Percentiles rank a stretch among this genome's conserved stretches.
These are phyloP conservation scores for Oxygymnocypris stewartii DNA, from an alignment of 2,113 vertebrate species.

Conservation along the genomic window DNA sequence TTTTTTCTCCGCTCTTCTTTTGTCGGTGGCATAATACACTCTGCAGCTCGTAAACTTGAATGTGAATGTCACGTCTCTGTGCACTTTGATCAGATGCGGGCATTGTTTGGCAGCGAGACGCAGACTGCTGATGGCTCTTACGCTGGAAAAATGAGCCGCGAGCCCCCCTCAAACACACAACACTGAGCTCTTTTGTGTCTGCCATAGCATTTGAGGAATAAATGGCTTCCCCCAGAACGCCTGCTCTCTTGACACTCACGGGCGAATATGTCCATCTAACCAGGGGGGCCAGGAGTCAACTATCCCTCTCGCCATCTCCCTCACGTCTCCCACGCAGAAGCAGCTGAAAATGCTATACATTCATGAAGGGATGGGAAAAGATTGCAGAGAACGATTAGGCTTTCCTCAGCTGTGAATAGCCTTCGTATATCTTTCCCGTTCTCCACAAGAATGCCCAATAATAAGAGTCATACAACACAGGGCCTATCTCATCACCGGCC, in stretches of 20 bases:
- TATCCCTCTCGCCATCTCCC: constrained; percentile 23
- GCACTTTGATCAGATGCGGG: constrained; percentile 81
- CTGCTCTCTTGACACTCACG: constrained; percentile 36
- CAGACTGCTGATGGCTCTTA: constrained; percentile 45
- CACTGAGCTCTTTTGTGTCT: constrained; percentile 52
- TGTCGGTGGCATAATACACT: constrained; percentile 57
- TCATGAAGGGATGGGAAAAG: constrained; percentile 41
- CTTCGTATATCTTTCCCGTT: constrained; percentile 59
- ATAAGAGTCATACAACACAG: constrained; percentile 55
- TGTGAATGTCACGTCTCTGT: constrained; percentile 72
- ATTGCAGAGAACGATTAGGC: constrained; percentile 66
- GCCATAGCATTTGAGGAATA: constrained; percentile 16
- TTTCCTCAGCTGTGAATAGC: constrained; percentile 40
- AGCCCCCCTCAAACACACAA: constrained; percentile 34
- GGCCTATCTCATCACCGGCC: constrained; percentile 60
- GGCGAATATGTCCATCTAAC: constrained; percentile 51
- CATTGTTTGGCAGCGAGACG: constrained; percentile 72
- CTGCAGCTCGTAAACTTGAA: constrained; percentile 71
- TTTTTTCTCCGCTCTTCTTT: neutral
- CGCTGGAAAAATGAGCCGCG: constrained; percentile 28
- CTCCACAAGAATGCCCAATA: constrained; percentile 58
- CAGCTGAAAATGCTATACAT: constrained; percentile 18
- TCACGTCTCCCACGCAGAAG: constrained; percentile 25
- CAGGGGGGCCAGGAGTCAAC: constrained; percentile 34
- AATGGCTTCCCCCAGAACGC: constrained; percentile 32